These are phyloP conservation scores for Lepidonotus clava DNA, from an alignment of 2,888 invertebrate species.

Conservation along the genomic window DNA sequence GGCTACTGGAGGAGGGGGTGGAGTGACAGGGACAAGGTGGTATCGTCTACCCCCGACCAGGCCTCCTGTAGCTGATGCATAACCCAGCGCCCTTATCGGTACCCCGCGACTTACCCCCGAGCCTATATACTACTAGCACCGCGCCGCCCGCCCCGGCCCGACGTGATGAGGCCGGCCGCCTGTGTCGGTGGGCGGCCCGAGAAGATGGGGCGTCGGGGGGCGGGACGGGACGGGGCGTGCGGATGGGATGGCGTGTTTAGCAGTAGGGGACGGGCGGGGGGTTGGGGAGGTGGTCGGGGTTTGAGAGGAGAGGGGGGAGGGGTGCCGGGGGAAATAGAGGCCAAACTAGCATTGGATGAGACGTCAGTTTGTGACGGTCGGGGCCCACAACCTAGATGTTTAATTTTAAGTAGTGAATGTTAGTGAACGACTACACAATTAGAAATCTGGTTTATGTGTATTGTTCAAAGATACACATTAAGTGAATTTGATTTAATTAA, in stretches of 20 bases:
- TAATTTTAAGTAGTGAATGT: no score
- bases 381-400: no score
- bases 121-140: not conserved
- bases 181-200: constrained; percentile 22
- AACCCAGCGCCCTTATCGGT: not conserved
- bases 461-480: no score
- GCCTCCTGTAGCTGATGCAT: not conserved
- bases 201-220: not conserved
- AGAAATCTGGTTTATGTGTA: no score
- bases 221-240: not conserved
- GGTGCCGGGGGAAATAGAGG: not conserved
- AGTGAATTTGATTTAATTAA: no score
- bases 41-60: not conserved
- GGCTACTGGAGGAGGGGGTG: not conserved
- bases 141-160: not conserved
- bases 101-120: not conserved
- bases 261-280: not conserved
- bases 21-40: not conserved
- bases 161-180: constrained; percentile 7
- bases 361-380: no score
- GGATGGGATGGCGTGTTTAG: no score
- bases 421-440: no score
- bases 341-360: no score
- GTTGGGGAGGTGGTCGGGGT: not conserved
- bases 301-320: not conserved